Evolutionary conservation across 2,888 invertebrate species (phyloP), one percentile per base, ranked within the genome.

Genomic region (Platycheirus rosarum): DNA sequence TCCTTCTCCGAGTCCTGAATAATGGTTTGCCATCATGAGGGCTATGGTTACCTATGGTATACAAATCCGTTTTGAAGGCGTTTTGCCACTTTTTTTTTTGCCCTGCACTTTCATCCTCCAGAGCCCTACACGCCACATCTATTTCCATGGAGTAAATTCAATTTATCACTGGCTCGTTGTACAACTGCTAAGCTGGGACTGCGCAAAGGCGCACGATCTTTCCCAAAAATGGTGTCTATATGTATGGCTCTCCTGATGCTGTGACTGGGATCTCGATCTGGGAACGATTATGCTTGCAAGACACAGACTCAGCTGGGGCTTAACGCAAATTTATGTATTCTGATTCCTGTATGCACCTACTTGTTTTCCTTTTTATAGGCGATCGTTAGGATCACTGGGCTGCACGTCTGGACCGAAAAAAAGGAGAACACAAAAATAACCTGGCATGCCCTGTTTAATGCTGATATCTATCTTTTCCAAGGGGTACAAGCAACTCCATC

Each of bases 251-350:
- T 46, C 69, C 26, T 55, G 35, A 26, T 55, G 53, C 62, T 13
- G 44, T 51, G 13, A 32, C 51, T 77, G 60, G 14, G n/a, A n/a
- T n/a, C n/a, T n/a, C n/a, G n/a, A n/a, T n/a, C n/a, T n/a, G n/a
- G 49, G 26, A 42, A 42, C 42, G n/a, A n/a, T n/a, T n/a, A n/a
- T n/a, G 57, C 57, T 20, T 42, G 51, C 35, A 35, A 18, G 37
- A 35, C 53, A 16, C 65, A 71, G 71, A 60, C 82, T 82, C 77
- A 70, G 82, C 82, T 82, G 77, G 77, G 77, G 82, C 71, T 82
- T 68, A 77, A 82, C 82, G 82, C 82, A 82, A 82, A 82, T 82
- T 82, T 82, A 82, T 82, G 77, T 77, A 68, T 82, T 82, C 77
- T 68, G 82, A 82, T 76, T 82, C 63, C 49, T 77, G 71, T 82